phyloP scores from a whole-genome alignment of 2,113 vertebrate genomes.

The Empidonax alnorum region DNA sequence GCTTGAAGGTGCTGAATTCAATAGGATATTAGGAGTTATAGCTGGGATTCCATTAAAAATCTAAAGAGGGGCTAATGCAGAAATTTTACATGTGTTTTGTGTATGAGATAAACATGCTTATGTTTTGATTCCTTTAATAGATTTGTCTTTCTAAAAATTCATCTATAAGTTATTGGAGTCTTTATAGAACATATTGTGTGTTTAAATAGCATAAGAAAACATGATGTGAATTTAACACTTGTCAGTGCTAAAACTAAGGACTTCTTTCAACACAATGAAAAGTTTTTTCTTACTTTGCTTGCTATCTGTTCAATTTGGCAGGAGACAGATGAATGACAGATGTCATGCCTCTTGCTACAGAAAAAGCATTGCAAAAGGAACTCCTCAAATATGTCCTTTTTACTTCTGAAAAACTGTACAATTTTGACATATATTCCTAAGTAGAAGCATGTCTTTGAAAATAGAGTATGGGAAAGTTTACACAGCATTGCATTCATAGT shows the following conservation, averaged over 20 bases:
- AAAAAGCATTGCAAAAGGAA: neutral
- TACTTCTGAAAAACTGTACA: neutral
- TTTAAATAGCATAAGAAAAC: neutral
- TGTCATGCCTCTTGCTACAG: neutral
- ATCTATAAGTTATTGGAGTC: neutral
- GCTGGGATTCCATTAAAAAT: neutral
- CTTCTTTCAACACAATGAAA: neutral
- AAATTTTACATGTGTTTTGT: neutral
- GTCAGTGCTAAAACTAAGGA: neutral
- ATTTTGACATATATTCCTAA: neutral
- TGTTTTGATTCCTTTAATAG: neutral
- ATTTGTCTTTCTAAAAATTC: neutral
- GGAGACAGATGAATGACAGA: neutral
- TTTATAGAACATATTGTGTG: neutral
- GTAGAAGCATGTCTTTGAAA: neutral
- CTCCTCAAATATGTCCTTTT: neutral
- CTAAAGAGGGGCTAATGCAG: neutral
- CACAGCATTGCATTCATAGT: neutral
- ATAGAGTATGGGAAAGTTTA: neutral
- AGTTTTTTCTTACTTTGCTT: neutral
- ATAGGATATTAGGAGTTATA: neutral
- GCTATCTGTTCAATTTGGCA: neutral
- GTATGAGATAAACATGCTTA: neutral
- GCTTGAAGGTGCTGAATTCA: neutral
- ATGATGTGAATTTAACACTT: neutral